Evolutionary conservation across 2,888 invertebrate species (phyloP), one percentile per base, ranked within the genome.

Genomic region (Nasonia oneida): DNA sequence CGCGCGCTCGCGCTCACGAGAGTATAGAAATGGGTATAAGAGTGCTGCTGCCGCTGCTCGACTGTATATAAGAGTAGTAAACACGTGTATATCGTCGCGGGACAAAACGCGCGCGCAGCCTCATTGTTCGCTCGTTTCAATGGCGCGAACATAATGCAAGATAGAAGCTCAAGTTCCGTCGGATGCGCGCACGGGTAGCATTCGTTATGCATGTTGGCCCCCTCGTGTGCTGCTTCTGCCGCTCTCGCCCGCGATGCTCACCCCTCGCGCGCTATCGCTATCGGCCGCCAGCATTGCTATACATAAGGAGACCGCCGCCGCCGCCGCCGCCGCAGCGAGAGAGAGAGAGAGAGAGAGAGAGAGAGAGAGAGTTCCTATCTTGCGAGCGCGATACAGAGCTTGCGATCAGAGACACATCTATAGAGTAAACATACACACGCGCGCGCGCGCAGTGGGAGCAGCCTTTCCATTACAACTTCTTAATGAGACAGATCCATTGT

Each of bases 401-500:
- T 73, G 81, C 75, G 70, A 64, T 78, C 57, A n/a, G 23, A 61
- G 57, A 61, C n/a, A 23, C 57, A 23, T 61, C 57, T 61, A 61
- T 61, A 61, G 57, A 61, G 57, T 61, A 61, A 61, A 61, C 57
- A 61, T 61, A 61, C 87, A 75, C 18, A 57, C 29, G 37, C 61
- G 71, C 83, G 29, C 1, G 29, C 29, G 29, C 29, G 29, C 29
- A 77, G 53, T 71, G 85, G 77, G 39, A 33, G 23, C 74, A 18
- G 76, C 76, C 76, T 64, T 77, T 91, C 90, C 90, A 92, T 91
- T 91, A 91, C 90, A 90, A 91, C 89, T 91, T 91, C 91, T 92
- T 92, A 93, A 93, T 93, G 93, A 93, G 93, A 91, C 90, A 89
- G 90, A 91, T 90, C 90, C 90, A 81, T 84, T 84, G 92, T 92